phyloP scores from a whole-genome alignment of 2,888 invertebrate genomes.

The Limnephilus rhombicus region DNA sequence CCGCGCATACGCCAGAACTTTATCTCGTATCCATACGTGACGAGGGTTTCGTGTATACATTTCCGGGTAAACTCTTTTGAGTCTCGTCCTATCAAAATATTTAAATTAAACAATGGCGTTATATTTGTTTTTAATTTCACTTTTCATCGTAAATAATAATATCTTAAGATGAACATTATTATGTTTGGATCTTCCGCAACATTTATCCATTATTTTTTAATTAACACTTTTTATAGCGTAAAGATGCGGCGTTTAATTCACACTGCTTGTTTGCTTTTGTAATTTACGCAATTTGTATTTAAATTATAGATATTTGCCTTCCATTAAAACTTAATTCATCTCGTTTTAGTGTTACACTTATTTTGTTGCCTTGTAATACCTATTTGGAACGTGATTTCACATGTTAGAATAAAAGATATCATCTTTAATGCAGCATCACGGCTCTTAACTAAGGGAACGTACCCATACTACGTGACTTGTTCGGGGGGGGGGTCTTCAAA shows the following conservation, averaged over 20 bases:
- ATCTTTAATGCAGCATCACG: background rate
- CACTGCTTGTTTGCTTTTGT: background rate
- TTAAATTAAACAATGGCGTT: background rate
- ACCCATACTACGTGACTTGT: no score
- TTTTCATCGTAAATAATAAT: background rate
- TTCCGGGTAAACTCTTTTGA: background rate
- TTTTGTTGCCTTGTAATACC: background rate
- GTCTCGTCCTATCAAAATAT: background rate
- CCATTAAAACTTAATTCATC: background rate
- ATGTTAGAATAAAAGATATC: background rate
- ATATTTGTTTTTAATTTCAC: background rate
- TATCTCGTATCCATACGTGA: conserved; percentile 16
- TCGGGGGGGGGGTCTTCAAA: no score
- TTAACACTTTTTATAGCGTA: background rate
- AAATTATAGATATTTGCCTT: background rate
- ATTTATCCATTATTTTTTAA: background rate
- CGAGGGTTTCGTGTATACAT: background rate
- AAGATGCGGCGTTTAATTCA: background rate
- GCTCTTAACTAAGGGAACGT: no score
- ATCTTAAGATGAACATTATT: background rate
- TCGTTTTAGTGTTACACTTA: background rate
- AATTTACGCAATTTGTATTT: background rate
- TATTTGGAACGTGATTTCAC: background rate
- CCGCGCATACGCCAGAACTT: conserved; percentile 37
- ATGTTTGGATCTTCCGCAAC: background rate